Evolutionary conservation across 2,888 invertebrate species (phyloP).

Genomic region (Cephalotes varians): DNA sequence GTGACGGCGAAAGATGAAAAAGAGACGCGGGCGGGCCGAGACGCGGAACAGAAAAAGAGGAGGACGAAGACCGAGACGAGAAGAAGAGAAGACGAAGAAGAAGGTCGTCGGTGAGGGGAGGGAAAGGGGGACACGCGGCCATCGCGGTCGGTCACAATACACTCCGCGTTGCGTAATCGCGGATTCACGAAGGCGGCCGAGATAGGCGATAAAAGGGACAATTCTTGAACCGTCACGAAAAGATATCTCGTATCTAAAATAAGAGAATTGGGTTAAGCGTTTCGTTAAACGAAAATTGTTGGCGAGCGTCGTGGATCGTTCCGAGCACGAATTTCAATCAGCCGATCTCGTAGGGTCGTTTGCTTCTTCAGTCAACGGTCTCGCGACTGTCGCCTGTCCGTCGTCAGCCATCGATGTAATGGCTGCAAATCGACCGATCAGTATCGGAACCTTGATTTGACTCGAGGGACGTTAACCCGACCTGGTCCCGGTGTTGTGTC

Average conservation of each 20-base stretch:
- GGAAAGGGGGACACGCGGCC: slow-evolving; percentile 2
- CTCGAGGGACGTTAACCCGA: slow-evolving; percentile 48
- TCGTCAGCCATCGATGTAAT: slow-evolving; percentile 32
- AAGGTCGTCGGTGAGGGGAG: slow-evolving; percentile 48
- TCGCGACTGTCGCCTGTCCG: background rate
- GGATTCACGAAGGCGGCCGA: slow-evolving; percentile 74
- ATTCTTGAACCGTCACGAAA: slow-evolving; percentile 80
- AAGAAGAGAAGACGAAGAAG: slow-evolving; percentile 37
- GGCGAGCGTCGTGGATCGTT: slow-evolving; percentile 52
- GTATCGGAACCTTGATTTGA: slow-evolving; percentile 36
- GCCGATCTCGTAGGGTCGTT: slow-evolving; percentile 25
- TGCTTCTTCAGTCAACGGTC: slow-evolving; percentile 23
- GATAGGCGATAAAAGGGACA: slow-evolving; percentile 79
- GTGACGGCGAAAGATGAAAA: slow-evolving; percentile 60
- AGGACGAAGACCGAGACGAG: slow-evolving; percentile 46
- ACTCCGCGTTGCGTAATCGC: slow-evolving; percentile 73
- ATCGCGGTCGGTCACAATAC: slow-evolving; percentile 40
- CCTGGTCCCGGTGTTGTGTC: slow-evolving; percentile 32
- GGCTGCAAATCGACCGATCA: slow-evolving; percentile 47
- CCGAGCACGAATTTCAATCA: slow-evolving; percentile 42
- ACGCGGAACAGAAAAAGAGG: slow-evolving; percentile 56
- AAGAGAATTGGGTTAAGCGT: slow-evolving; percentile 78
- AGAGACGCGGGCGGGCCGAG: slow-evolving; percentile 45
- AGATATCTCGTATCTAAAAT: slow-evolving; percentile 79
- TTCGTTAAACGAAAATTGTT: slow-evolving; percentile 69